Evolutionary conservation across 2,888 invertebrate genomes (phyloP), one percentile per base, ranked within the genome.

Genomic region (Pherbina coryleti): DNA sequence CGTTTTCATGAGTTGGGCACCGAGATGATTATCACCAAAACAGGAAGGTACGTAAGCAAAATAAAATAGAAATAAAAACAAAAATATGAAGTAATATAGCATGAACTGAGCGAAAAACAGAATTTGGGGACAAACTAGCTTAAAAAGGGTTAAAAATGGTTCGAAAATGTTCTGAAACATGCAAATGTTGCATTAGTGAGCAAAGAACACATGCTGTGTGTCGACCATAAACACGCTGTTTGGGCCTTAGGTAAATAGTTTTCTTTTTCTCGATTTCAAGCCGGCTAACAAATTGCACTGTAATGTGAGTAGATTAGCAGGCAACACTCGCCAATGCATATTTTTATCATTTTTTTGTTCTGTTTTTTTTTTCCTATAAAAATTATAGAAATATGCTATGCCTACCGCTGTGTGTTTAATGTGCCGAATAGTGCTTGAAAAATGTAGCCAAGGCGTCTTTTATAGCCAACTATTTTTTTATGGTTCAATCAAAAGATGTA

Each of bases 21-120:
- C 5, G 97, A 98, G 91, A 98, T 98, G 98, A 98, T 98, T 89
- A 98, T 98, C 90, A 98, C 98, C 49, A 98, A 98, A 91, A 97
- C 97, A 85, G 98, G 98, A 90, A 94, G 97, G 97, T 97, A 90
- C 91, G 86, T 73, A 37, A 34, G 25, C 57, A 37, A 79, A 19
- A 31, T n/a, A 66, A 74, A 37, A 75, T 31, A 64, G 49, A 66
- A 51, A 22, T 44, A 75, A 1, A 17, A 19, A 51, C 51, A 25
- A 11, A 51, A 31, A 70, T 31, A 25, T 9, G 4, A 67, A 55
- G 2, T 19, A 53, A 71, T 19, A 49, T 22, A 69, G 25, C 7
- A 22, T 2, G n/a, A 67, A 78, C 53, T n/a, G n/a, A 28, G 9
- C 28, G 49, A 5, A 77, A 3, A 60, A 28, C 11, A 14, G 51